Evolutionary conservation across 2,797 vertebrate genomes (phyloP), one percentile per base, ranked within the genome.

Genomic region (Harpagifer antarcticus): DNA sequence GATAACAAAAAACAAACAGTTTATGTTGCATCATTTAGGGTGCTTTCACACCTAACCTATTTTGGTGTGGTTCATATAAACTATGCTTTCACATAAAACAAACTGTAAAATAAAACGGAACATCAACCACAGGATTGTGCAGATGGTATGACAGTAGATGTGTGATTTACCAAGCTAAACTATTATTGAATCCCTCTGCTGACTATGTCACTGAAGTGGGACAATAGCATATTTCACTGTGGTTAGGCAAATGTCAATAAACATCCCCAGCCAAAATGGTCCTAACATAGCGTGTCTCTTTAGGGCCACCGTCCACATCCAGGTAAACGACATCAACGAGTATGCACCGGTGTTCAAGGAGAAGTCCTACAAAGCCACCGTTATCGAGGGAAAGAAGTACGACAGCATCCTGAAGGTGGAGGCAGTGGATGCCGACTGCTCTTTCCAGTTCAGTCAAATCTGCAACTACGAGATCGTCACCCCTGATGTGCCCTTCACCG

Each of bases 391-490:
- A 8, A 96, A 94, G 91, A 96, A 94, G 54, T 95, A 95, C 0
- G 96, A 97, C 94, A 98, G 89, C 92, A 95, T 99, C 87, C 83
- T 99, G 86, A 94, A 93, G 72, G 97, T 99, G 91, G 97, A 99
- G 72, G 98, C 98, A 0, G 95, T 98, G 86, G 98, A 99, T 6
- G 98, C 98, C 0, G 98, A 99, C 92, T 99, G 98, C 79, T 99
- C 98, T 0, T 98, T 98, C 17, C 98, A 99, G 94, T 99, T 98
- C 93, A 99, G 98, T 94, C 98, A 99, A 91, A 98, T 99, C 76
- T 99, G 98, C 96, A 98, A 87, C 93, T 99, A 99, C 0, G 97
- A 99, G 86, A 98, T 99, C 0, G 93, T 99, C 69, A 99, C 98
- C 1, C 97, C 98, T 0, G 97, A 98, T 0, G 96, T 99, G 62